phyloP scores from a whole-genome alignment of 2,797 vertebrate species.

The Thunnus albacares region DNA sequence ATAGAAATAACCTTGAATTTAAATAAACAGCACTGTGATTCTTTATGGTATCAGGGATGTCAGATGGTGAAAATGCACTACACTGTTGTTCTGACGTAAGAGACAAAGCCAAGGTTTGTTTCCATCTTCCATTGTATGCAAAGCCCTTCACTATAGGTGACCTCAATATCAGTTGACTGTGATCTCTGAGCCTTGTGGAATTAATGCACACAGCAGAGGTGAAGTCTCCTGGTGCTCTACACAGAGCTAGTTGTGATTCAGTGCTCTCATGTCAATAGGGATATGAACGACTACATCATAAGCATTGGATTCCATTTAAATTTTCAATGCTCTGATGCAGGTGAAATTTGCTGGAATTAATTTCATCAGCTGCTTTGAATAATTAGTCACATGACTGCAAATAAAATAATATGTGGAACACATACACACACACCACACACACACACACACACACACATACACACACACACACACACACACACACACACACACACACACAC shows the following conservation, averaged over 20 bases:
- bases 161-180: conserved; percentile 57
- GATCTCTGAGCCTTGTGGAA: conserved; percentile 49
- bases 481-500: not conserved
- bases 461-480: conserved; percentile 19
- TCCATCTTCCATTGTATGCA: conserved; percentile 24
- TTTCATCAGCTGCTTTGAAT: conserved; percentile 60
- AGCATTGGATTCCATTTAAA: conserved; percentile 30
- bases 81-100: conserved; percentile 8
- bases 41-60: conserved; percentile 33
- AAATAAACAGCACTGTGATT: conserved; percentile 34
- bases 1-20: conserved; percentile 54
- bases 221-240: conserved; percentile 20
- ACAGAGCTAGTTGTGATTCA: conserved; percentile 9
- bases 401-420: conserved; percentile 56
- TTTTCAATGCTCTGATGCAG: conserved; percentile 8
- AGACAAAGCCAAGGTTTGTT: conserved; percentile 44
- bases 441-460: not conserved
- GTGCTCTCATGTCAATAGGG: conserved; percentile 39
- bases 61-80: conserved; percentile 37
- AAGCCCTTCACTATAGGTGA: conserved; percentile 48
- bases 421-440: conserved; percentile 7
- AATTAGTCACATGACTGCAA: conserved; percentile 67
- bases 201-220: conserved; percentile 17
- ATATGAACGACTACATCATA: conserved; percentile 1
- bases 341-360: conserved; percentile 49